A percentile compares a stretch with the other conserved stretches of the same genome.
These are phyloP conservation scores for Anhinga rufa DNA, from an alignment of 2,113 vertebrate species.

Conservation along the genomic window DNA sequence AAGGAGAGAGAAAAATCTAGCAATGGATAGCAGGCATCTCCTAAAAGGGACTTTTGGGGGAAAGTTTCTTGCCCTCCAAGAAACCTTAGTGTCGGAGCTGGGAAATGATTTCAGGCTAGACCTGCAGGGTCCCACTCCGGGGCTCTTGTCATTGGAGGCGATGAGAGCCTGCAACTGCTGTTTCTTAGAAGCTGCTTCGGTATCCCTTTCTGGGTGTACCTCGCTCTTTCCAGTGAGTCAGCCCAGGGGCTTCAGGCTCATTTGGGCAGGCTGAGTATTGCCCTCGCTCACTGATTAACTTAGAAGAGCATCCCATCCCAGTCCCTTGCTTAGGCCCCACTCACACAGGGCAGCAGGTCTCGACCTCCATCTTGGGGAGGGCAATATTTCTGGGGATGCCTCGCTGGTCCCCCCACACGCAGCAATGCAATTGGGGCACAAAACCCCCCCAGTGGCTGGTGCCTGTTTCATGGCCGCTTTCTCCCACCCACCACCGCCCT, in stretches of 20 bases:
- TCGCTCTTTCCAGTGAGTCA: neutral
- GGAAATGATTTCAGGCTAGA: neutral
- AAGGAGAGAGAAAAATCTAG: slow-evolving; percentile 16
- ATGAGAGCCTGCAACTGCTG: neutral
- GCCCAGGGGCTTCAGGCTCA: neutral
- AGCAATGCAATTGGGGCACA: neutral
- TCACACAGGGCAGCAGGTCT: neutral
- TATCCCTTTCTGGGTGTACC: neutral
- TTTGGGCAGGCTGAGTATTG: neutral
- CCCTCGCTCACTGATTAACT: neutral
- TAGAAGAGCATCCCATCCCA: neutral
- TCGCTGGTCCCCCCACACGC: neutral
- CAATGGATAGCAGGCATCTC: neutral
- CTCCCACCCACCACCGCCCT: neutral
- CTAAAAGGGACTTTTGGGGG: neutral
- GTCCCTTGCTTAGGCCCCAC: neutral
- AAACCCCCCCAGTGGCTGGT: neutral
- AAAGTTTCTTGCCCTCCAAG: neutral
- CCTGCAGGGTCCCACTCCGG: neutral
- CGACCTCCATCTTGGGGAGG: neutral
- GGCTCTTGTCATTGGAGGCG: fast-evolving
- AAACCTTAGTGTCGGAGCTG: neutral
- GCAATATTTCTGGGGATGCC: neutral
- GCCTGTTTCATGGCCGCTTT: neutral
- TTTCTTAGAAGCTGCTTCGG: fast-evolving